Conservation (phyloP, 2,797 vertebrate species). For the Spinibarbus caldwelli region DNA sequence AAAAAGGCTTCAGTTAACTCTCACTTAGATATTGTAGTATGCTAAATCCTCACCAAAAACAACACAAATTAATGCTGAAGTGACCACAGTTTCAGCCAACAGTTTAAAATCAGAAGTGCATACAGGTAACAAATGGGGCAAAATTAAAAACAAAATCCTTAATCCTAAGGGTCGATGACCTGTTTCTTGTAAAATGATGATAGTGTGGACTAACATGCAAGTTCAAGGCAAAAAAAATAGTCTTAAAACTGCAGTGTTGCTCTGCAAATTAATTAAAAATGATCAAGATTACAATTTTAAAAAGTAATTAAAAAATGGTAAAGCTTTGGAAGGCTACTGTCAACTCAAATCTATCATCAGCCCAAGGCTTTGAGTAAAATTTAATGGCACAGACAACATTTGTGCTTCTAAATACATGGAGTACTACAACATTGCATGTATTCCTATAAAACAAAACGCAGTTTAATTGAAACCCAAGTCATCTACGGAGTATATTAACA, state of each 20-base stretch:
- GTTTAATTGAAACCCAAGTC: not conserved
- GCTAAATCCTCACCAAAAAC: not conserved
- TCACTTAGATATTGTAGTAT: not conserved
- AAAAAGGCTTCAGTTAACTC: slow-evolving; percentile 7
- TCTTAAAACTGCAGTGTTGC: not conserved
- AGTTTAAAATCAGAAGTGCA: not conserved
- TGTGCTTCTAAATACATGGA: not conserved
- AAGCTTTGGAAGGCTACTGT: not conserved
- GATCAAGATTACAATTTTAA: not conserved
- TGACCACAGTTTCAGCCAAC: slow-evolving; percentile 8
- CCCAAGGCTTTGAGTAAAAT: slow-evolving; percentile 1
- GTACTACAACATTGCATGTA: not conserved
- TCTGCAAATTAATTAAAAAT: not conserved
- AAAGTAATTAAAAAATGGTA: not conserved
- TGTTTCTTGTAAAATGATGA: not conserved
- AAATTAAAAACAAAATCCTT: not conserved
- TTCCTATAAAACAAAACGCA: not conserved
- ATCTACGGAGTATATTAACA: not conserved
- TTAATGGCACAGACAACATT: not conserved
- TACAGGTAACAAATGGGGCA: slow-evolving; percentile 6
- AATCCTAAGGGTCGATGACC: not conserved
- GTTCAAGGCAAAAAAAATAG: not conserved
- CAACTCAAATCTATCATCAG: not conserved
- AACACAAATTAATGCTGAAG: not conserved
- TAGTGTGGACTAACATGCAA: not conserved